Conservation (phyloP, 2,113 vertebrate species). For the Orycteropus afer region DNA sequence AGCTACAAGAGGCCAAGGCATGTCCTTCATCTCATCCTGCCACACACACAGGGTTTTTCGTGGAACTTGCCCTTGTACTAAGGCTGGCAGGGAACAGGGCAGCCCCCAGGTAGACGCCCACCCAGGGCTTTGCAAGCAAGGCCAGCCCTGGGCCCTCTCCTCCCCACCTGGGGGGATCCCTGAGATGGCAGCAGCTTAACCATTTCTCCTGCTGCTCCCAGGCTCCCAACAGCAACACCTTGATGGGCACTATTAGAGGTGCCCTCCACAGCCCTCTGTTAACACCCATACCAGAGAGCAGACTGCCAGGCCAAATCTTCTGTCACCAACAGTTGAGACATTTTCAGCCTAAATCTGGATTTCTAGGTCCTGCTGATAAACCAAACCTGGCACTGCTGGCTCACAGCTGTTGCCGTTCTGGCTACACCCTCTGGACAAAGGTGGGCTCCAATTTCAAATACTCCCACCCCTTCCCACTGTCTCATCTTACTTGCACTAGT, state of each 20-base stretch:
- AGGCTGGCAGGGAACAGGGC: too few species aligned
- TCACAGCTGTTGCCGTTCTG: too few species aligned
- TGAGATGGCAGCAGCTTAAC: background rate
- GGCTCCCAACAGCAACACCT: background rate
- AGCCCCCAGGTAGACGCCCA: background rate
- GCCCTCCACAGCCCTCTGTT: background rate
- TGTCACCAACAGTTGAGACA: background rate
- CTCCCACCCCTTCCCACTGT: background rate
- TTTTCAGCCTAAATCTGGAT: background rate
- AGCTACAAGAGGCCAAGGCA: too few species aligned
- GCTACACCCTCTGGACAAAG: background rate
- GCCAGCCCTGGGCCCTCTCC: background rate
- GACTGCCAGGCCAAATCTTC: background rate
- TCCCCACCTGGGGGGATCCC: background rate
- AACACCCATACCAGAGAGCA: background rate
- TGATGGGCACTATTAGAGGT: background rate
- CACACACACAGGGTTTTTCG: background rate
- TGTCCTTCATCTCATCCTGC: background rate
- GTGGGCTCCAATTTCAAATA: background rate
- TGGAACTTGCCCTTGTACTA: too few species aligned
- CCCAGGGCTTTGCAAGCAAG: background rate
- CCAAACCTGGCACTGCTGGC: background rate
- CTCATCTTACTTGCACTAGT: too few species aligned
- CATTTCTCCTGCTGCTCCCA: background rate
- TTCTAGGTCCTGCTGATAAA: background rate